phyloP scores from a whole-genome alignment of 1,140 invertebrate species.

The Neelides sp. region DNA sequence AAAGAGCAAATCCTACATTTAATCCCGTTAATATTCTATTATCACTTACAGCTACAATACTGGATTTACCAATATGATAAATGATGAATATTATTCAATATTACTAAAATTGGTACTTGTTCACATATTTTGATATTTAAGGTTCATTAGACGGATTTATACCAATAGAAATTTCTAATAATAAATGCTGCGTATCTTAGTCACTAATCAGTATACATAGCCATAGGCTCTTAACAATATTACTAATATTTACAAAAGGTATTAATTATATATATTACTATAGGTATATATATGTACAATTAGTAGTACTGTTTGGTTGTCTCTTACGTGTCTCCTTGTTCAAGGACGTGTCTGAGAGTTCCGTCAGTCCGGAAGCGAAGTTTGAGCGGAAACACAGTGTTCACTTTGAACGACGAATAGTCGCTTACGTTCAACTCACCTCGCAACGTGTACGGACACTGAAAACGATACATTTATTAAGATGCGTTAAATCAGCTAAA shows the following conservation, averaged over 20 bases:
- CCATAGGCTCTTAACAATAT: not conserved
- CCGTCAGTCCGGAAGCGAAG: conserved; percentile 19
- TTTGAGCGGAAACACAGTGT: conserved; percentile 20
- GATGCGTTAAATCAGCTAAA: conserved; percentile 13
- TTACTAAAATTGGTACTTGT: not conserved
- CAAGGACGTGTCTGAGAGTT: not conserved
- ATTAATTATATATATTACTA: too few species aligned
- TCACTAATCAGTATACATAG: too few species aligned
- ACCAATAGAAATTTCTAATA: not conserved
- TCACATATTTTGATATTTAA: not conserved
- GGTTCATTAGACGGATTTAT: not conserved
- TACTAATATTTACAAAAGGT: not conserved
- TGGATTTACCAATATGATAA: not conserved
- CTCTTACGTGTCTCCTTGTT: conserved; percentile 14
- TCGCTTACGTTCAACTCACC: too few species aligned
- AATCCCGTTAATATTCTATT: not conserved
- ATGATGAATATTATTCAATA: too few species aligned
- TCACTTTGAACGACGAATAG: conserved; percentile 12
- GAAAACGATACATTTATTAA: conserved; percentile 3
- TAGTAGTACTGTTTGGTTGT: too few species aligned
- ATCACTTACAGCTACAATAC: not conserved
- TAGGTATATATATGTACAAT: too few species aligned
- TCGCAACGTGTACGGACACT: not conserved
- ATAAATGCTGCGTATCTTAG: too few species aligned
- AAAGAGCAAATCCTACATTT: not conserved